Percentiles rank a stretch among this genome's conserved stretches.
phyloP scores from a whole-genome alignment of 1,140 invertebrate genomes.

The Temnothorax nylanderi region DNA sequence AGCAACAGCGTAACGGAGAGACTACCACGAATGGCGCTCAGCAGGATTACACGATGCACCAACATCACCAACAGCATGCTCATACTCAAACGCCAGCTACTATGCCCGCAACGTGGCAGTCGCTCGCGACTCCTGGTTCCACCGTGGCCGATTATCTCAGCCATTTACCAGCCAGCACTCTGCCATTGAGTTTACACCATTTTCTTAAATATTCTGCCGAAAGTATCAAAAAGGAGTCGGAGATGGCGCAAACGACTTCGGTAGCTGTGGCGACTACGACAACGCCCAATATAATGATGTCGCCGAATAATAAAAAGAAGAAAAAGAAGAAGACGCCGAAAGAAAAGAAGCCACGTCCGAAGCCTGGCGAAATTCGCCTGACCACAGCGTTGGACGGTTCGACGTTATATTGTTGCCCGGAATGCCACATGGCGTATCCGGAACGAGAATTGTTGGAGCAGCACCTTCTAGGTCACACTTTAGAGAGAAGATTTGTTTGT shows the following conservation, averaged over 20 bases:
- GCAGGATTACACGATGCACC: constrained; percentile 84
- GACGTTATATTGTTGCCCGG: constrained; percentile 93
- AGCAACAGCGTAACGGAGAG: constrained; percentile 79
- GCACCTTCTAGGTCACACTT: constrained; percentile 92
- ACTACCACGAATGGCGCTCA: constrained; percentile 79
- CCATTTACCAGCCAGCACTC: constrained; percentile 90
- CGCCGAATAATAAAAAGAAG: constrained; percentile 90
- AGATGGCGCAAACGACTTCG: constrained; percentile 87
- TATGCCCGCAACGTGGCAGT: constrained; percentile 89
- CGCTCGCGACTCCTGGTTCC: constrained; percentile 90
- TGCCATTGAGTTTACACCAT: constrained; percentile 93
- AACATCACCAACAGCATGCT: constrained; percentile 85
- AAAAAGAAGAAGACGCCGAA: constrained; percentile 93
- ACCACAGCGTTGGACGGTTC: constrained; percentile 93
- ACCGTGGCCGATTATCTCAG: constrained; percentile 94
- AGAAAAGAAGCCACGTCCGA: constrained; percentile 92
- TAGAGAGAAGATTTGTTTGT: constrained; percentile 93
- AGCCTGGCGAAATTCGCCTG: constrained; percentile 93
- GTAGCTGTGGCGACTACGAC: constrained; percentile 86
- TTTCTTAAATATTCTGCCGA: constrained; percentile 94
- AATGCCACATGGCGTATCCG: constrained; percentile 94
- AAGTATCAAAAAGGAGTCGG: constrained; percentile 90
- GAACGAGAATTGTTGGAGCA: constrained; percentile 93
- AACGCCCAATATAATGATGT: constrained; percentile 85
- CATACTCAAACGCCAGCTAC: constrained; percentile 85